These are phyloP conservation scores for Ptiloglossa arizonensis DNA, from an alignment of 1,140 invertebrate species.

Conservation along the genomic window DNA sequence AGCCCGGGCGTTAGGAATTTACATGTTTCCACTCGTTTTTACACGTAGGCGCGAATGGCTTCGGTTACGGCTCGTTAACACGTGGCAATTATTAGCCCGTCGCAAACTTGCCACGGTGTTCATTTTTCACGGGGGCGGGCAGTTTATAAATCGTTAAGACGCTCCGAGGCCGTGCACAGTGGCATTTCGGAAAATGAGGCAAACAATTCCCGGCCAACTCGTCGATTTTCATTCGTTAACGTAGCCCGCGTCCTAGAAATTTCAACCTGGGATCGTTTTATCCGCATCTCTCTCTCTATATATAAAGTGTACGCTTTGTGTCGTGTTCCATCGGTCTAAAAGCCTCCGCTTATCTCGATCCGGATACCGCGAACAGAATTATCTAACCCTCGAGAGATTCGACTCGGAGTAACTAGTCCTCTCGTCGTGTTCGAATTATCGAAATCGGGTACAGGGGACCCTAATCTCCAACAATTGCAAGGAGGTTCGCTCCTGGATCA, in stretches of 20 bases:
- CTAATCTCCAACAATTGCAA: too few species aligned
- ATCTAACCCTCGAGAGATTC: too few species aligned
- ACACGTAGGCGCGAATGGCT: not conserved
- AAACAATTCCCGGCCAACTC: not conserved
- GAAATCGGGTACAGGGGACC: too few species aligned
- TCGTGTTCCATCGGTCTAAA: too few species aligned
- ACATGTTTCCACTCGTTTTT: not conserved
- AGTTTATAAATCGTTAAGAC: constrained; percentile 22
- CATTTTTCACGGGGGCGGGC: not conserved
- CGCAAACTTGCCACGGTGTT: constrained; percentile 25
- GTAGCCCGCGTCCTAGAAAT: not conserved
- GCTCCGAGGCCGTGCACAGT: not conserved
- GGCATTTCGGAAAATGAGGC: not conserved
- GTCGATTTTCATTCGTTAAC: constrained; percentile 8
- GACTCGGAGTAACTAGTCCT: too few species aligned
- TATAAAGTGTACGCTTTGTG: too few species aligned
- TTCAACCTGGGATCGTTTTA: not conserved
- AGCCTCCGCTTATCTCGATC: too few species aligned
- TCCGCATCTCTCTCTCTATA: too few species aligned
- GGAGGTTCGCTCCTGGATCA: too few species aligned
- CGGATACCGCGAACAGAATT: too few species aligned
- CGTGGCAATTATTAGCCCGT: constrained; percentile 36
- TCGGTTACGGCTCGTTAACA: constrained; percentile 19
- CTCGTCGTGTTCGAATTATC: too few species aligned
- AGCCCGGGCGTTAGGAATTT: too few species aligned